Evolutionary conservation across 2,113 vertebrate species (phyloP).

Genomic region (Anarrhichthys ocellatus): DNA sequence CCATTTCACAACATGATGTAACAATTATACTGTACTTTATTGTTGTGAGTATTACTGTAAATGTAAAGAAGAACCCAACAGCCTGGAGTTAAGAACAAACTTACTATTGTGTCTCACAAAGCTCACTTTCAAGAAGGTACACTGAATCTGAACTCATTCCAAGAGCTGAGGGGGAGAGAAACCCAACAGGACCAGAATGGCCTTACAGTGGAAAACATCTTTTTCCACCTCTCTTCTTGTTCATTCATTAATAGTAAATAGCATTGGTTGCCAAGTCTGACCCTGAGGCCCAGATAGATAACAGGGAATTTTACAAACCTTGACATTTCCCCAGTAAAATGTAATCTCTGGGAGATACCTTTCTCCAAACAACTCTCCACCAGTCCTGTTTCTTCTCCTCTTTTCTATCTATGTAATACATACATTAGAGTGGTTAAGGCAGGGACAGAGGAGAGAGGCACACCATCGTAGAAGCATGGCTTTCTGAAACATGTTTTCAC

Average conservation of each 20-base stretch:
- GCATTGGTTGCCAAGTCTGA: slow-evolving; percentile 67
- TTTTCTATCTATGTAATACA: slow-evolving; percentile 52
- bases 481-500: slow-evolving; percentile 25
- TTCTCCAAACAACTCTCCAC: slow-evolving; percentile 44
- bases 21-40: neutral
- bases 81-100: slow-evolving; percentile 52
- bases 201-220: slow-evolving; percentile 36
- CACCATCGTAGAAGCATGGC: neutral
- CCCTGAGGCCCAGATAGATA: slow-evolving; percentile 53
- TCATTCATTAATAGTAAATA: slow-evolving; percentile 66
- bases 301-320: slow-evolving; percentile 63
- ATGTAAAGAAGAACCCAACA: neutral
- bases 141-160: slow-evolving; percentile 48
- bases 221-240: slow-evolving; percentile 34
- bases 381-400: slow-evolving; percentile 17
- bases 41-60: slow-evolving; percentile 6
- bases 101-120: slow-evolving; percentile 55
- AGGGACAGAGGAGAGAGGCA: neutral
- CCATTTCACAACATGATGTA: neutral
- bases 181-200: slow-evolving; percentile 39
- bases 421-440: slow-evolving; percentile 21
- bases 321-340: slow-evolving; percentile 68
- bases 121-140: slow-evolving; percentile 39
- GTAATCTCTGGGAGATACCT: slow-evolving; percentile 61
- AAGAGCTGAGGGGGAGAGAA: slow-evolving; percentile 11